These are phyloP conservation scores for Chamaetylas fuelleborni DNA, from an alignment of 2,113 vertebrate species.

Conservation along the genomic window DNA sequence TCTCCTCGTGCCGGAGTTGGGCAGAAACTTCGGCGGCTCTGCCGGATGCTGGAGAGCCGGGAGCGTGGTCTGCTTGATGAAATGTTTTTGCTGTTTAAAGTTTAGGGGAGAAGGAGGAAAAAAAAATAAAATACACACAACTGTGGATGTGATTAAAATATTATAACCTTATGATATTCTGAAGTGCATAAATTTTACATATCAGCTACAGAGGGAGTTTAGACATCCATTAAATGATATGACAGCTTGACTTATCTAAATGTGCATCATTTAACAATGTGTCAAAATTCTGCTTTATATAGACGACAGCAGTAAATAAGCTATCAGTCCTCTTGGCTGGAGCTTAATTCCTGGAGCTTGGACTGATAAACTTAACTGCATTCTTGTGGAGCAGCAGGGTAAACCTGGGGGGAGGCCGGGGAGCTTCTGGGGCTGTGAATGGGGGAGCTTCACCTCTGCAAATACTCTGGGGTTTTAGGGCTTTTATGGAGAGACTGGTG, in stretches of 20 bases:
- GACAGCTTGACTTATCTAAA: constrained; percentile 86
- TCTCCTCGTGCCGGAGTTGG: background rate
- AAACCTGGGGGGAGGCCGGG: background rate
- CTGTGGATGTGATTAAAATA: constrained; percentile 80
- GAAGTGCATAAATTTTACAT: constrained; percentile 85
- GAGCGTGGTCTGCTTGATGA: background rate
- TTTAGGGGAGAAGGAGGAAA: constrained; percentile 1
- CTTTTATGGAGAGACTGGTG: background rate
- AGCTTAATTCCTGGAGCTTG: constrained; percentile 71
- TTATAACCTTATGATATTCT: constrained; percentile 80
- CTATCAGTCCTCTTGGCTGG: constrained; percentile 74
- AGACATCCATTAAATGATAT: constrained; percentile 82
- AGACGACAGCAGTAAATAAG: constrained; percentile 83
- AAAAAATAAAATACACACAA: background rate
- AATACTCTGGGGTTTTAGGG: too few species aligned
- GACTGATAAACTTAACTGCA: background rate
- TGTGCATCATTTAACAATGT: constrained; percentile 84
- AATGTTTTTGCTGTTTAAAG: constrained; percentile 57
- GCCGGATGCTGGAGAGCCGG: background rate
- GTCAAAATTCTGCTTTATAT: constrained; percentile 84
- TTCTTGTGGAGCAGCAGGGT: background rate
- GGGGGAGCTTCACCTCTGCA: background rate
- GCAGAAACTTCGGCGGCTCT: constrained; percentile 3
- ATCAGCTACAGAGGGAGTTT: constrained; percentile 76
- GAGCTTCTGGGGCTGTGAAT: background rate